Evolutionary conservation across 2,113 vertebrate genomes (phyloP).

Genomic region (Erythrolamprus reginae): DNA sequence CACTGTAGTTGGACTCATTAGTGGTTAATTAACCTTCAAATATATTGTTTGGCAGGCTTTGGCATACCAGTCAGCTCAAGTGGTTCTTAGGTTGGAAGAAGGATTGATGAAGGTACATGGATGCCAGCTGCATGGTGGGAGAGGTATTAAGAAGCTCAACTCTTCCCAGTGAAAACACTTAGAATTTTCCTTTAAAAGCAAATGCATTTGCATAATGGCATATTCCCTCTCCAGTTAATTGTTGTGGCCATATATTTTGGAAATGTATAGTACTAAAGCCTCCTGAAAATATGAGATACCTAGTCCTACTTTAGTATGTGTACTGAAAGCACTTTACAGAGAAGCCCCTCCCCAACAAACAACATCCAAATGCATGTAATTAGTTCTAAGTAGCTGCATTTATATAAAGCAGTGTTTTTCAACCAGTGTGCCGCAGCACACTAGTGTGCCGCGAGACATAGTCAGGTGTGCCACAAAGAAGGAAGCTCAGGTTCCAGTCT

Average conservation of each 20-base stretch:
- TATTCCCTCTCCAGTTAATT: background rate
- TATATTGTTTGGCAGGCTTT: background rate
- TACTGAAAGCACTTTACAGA: background rate
- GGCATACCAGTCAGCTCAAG: background rate
- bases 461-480: no score
- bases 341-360: no score
- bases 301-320: background rate
- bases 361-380: background rate
- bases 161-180: background rate
- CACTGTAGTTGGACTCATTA: conserved; percentile 5
- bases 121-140: no score
- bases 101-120: background rate
- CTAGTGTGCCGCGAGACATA: no score
- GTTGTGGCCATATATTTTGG: background rate
- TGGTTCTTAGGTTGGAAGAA: background rate
- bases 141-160: background rate
- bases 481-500: no score
- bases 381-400: background rate
- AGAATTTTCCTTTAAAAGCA: background rate
- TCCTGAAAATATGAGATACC: background rate
- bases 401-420: no score
- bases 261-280: background rate
- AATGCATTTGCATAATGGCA: background rate
- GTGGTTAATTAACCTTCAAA: conserved; percentile 17
- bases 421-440: no score